phyloP scores from a whole-genome alignment of 2,113 vertebrate species.

The Rostratula benghalensis region DNA sequence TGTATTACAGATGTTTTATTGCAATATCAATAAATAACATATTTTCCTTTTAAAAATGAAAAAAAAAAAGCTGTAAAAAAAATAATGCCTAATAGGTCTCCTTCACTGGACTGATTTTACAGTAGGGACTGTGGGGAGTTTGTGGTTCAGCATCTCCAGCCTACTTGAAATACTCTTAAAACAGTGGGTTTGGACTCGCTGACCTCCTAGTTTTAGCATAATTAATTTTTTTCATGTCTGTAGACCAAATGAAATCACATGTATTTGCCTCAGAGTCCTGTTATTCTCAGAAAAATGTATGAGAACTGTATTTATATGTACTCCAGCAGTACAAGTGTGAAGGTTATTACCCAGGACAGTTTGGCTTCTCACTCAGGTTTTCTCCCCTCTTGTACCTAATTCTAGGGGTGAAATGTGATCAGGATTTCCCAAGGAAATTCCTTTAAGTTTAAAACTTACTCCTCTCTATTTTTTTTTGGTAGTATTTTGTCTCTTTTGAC shows the following conservation, averaged over 20 bases:
- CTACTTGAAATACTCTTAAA: not conserved
- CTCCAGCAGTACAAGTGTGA: not conserved
- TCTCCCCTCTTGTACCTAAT: not conserved
- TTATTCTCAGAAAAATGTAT: not conserved
- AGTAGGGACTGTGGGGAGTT: not conserved
- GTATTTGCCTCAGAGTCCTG: not conserved
- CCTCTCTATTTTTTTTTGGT: not conserved
- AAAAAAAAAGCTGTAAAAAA: not conserved
- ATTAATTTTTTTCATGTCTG: not conserved
- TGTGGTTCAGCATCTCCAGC: not conserved
- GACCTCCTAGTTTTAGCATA: not conserved
- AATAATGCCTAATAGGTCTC: not conserved
- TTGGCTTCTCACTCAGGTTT: not conserved
- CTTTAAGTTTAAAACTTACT: not conserved
- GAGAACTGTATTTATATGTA: not conserved
- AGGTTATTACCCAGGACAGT: not conserved
- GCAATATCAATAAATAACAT: constrained; percentile 46
- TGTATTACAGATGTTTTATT: not conserved
- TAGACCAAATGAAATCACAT: not conserved
- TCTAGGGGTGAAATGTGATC: not conserved
- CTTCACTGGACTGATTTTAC: not conserved
- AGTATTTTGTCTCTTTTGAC: not conserved
- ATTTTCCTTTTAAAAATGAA: not conserved
- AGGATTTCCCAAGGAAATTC: not conserved
- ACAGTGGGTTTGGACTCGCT: not conserved